Conservation (phyloP, 2,888 invertebrate genomes). For the Asteroscopus sphinx region DNA sequence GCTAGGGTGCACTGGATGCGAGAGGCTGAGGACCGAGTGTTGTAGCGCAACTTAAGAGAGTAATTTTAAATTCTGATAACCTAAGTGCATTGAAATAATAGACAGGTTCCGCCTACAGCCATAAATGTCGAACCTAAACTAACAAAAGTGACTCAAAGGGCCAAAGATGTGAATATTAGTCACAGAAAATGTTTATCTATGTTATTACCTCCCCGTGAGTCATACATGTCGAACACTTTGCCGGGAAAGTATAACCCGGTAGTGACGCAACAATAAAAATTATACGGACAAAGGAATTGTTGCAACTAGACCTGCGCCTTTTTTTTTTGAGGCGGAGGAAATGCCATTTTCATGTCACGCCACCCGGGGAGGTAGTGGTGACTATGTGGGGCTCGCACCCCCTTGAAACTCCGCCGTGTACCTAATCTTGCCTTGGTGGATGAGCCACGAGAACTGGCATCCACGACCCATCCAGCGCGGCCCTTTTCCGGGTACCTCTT, state of each 20-base stretch:
- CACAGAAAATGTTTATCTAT: constrained; percentile 74
- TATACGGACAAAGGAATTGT: constrained; percentile 86
- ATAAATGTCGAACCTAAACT: constrained; percentile 41
- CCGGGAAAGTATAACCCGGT: constrained; percentile 84
- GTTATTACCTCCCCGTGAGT: constrained; percentile 74
- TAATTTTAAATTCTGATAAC: constrained; percentile 57
- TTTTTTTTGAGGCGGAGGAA: too few relatives aligned
- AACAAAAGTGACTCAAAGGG: constrained; percentile 55
- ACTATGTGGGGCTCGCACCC: too few relatives aligned
- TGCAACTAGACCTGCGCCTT: constrained; percentile 69
- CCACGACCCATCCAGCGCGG: too few relatives aligned
- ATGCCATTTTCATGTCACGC: too few relatives aligned
- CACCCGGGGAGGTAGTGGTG: too few relatives aligned
- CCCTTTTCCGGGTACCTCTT: too few relatives aligned
- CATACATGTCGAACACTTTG: constrained; percentile 75
- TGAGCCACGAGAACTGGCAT: too few relatives aligned
- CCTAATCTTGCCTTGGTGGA: too few relatives aligned
- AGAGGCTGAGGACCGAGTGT: too few relatives aligned
- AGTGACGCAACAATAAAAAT: constrained; percentile 87
- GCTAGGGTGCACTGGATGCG: too few relatives aligned
- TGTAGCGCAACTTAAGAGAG: too few relatives aligned
- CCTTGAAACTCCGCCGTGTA: too few relatives aligned
- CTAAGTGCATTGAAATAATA: constrained; percentile 56
- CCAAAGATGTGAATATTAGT: constrained; percentile 62
- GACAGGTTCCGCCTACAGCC: constrained; percentile 37